A percentile compares a stretch with the other conserved stretches of the same genome.
These are phyloP conservation scores for Bhutanitis thaidina DNA, from an alignment of 2,888 invertebrate species.

Conservation along the genomic window DNA sequence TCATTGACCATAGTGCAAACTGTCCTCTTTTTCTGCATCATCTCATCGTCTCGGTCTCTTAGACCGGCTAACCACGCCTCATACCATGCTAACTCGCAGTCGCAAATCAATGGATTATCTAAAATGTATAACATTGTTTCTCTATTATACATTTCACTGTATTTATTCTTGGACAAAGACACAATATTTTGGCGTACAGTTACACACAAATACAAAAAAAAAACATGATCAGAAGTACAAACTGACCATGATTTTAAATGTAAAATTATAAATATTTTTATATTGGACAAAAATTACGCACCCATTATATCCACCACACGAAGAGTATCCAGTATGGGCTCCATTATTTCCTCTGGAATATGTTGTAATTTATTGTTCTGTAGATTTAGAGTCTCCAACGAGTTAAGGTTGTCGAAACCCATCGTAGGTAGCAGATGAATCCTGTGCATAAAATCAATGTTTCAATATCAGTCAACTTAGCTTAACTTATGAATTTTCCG, in stretches of 20 bases:
- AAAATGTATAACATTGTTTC: slow-evolving; percentile 20
- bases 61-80: slow-evolving; percentile 88
- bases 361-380: slow-evolving; percentile 93
- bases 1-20: slow-evolving; percentile 90
- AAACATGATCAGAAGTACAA: too few species aligned
- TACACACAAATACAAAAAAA: too few species aligned
- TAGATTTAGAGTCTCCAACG: slow-evolving; percentile 91
- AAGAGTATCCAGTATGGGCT: slow-evolving; percentile 91
- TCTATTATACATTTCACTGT: too few species aligned
- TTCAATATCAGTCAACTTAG: too few species aligned
- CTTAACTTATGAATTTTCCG: too few species aligned
- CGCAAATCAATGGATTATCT: slow-evolving; percentile 94
- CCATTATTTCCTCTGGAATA: slow-evolving; percentile 93
- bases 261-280: too few species aligned
- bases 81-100: slow-evolving; percentile 94
- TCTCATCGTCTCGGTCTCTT: slow-evolving; percentile 90
- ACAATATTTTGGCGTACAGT: too few species aligned
- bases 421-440: slow-evolving; percentile 89
- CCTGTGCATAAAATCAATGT: slow-evolving; percentile 67
- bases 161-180: too few species aligned
- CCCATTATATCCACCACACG: slow-evolving; percentile 94
- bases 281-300: slow-evolving; percentile 46
- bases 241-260: too few species aligned
- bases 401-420: slow-evolving; percentile 93
- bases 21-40: slow-evolving; percentile 92